A percentile compares a stretch with the other conserved stretches of the same genome.
Evolutionary conservation across 2,888 invertebrate species (phyloP).

Genomic region (Tenthredo mesomela): DNA sequence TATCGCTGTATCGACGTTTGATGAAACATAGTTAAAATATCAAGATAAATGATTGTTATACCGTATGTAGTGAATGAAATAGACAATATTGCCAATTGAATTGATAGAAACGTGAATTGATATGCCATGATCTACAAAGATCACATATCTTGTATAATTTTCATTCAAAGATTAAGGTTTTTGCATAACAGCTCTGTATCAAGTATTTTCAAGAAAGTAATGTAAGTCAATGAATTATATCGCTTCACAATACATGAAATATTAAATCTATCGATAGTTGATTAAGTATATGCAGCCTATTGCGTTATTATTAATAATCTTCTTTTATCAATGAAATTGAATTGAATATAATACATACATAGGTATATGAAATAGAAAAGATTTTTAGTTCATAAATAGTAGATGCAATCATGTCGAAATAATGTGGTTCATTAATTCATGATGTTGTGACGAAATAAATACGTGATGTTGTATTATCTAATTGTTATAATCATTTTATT

Average conservation of each 20-base stretch:
- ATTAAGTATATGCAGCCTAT: neutral
- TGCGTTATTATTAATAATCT: neutral
- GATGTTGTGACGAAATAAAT: slow-evolving; percentile 36
- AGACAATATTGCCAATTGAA: slow-evolving; percentile 26
- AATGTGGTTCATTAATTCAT: slow-evolving; percentile 1
- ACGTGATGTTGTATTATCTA: slow-evolving; percentile 32
- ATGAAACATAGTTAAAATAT: neutral
- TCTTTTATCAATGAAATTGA: neutral
- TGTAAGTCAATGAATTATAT: neutral
- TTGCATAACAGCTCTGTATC: neutral
- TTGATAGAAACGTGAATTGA: too few species aligned
- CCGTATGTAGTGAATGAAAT: neutral
- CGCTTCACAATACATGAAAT: neutral
- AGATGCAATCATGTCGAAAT: neutral
- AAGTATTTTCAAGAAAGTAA: neutral
- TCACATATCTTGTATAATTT: neutral
- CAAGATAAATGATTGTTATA: slow-evolving; percentile 10
- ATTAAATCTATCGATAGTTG: neutral
- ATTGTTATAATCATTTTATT: neutral
- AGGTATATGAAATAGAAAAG: neutral
- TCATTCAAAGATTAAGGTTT: neutral
- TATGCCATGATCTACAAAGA: slow-evolving; percentile 1
- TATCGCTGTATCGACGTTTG: neutral
- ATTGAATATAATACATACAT: neutral
- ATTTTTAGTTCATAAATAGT: neutral